Evolutionary conservation across 23 tunicate genomes (phyloP).

Genomic region (Ciona savignyi): DNA sequence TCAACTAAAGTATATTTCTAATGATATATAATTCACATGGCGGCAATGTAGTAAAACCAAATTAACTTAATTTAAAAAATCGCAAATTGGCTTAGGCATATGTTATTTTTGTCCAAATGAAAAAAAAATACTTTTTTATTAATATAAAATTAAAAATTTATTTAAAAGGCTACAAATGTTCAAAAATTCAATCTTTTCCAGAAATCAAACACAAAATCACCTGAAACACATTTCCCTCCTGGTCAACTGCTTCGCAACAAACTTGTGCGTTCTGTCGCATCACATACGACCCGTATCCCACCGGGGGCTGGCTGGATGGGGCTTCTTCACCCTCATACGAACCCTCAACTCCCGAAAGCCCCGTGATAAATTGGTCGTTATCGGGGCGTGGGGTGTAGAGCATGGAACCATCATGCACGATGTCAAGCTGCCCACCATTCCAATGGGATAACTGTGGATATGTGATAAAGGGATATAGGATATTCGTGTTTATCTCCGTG

Average conservation of each 20-base stretch:
- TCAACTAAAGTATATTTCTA: too few species aligned
- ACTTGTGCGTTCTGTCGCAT: conserved; percentile 69
- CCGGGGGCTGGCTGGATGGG: conserved; percentile 10
- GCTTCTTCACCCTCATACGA: not conserved
- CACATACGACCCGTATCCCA: conserved; percentile 39
- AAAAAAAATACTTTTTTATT: too few species aligned
- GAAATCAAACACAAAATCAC: conserved; percentile 6
- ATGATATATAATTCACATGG: too few species aligned
- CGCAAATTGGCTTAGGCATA: too few species aligned
- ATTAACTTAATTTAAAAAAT: too few species aligned
- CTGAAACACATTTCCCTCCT: conserved; percentile 81
- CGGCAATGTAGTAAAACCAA: too few species aligned
- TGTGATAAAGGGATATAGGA: too few species aligned
- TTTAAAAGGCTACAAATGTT: not conserved
- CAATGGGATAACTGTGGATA: conserved; percentile 69
- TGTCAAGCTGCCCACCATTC: conserved; percentile 76
- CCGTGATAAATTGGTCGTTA: conserved; percentile 46
- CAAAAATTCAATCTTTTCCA: not conserved
- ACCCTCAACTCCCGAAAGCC: conserved; percentile 34
- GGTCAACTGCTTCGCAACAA: conserved; percentile 79
- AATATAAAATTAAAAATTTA: too few species aligned
- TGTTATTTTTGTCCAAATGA: too few species aligned
- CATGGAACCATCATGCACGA: conserved; percentile 46
- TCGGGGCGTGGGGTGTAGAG: conserved; percentile 80
- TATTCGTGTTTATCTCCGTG: too few species aligned